phyloP scores from a whole-genome alignment of 2,113 vertebrate species.

The Aspiorhynchus laticeps region DNA sequence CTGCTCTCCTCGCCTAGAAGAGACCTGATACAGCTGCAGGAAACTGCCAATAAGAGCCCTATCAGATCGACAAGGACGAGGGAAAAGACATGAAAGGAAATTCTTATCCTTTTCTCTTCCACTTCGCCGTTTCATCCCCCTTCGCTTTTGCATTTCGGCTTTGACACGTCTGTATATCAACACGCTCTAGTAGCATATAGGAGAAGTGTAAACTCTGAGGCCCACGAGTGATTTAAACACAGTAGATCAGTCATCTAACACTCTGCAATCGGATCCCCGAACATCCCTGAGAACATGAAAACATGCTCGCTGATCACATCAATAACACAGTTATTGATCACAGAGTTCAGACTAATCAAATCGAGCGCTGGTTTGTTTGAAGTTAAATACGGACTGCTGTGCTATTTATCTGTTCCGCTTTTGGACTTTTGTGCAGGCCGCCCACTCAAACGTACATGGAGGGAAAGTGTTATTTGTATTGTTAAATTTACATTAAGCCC shows the following conservation, averaged over 20 bases:
- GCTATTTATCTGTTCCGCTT: slow-evolving; percentile 76
- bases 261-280: slow-evolving; percentile 87
- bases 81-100: slow-evolving; percentile 64
- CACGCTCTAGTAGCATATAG: neutral
- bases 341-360: slow-evolving; percentile 84
- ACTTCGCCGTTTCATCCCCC: neutral
- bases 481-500: slow-evolving; percentile 92
- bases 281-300: slow-evolving; percentile 94
- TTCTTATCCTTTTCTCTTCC: slow-evolving; percentile 53
- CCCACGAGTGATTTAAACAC: slow-evolving; percentile 27
- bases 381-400: slow-evolving; percentile 77
- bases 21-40: slow-evolving; percentile 72
- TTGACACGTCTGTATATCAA: slow-evolving; percentile 52
- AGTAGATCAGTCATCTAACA: slow-evolving; percentile 78
- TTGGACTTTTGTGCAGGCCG: slow-evolving; percentile 60
- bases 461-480: slow-evolving; percentile 91
- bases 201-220: slow-evolving; percentile 13
- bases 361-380: slow-evolving; percentile 78
- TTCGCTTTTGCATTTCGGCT: neutral
- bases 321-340: slow-evolving; percentile 95
- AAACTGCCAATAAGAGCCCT: slow-evolving; percentile 71
- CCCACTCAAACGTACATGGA: slow-evolving; percentile 74
- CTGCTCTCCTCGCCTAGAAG: slow-evolving; percentile 64
- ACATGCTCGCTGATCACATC: slow-evolving; percentile 76
- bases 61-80: slow-evolving; percentile 68